These are phyloP conservation scores for Xyrichtys novacula DNA, from an alignment of 2,797 vertebrate species.

Conservation along the genomic window DNA sequence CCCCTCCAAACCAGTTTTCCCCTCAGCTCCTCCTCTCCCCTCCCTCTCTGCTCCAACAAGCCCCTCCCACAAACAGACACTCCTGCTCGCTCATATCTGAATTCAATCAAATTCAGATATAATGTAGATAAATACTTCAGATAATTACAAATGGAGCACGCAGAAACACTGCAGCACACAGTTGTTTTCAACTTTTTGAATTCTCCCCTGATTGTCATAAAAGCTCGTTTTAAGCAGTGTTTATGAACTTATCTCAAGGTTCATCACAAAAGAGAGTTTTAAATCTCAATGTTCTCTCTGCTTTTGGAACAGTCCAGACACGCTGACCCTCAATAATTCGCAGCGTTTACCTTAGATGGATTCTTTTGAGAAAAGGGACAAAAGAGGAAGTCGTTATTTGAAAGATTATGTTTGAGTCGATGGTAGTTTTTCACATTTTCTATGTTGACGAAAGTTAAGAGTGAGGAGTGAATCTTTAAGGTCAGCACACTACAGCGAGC, in stretches of 20 bases:
- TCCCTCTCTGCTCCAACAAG: too few relatives aligned
- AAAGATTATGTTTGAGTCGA: not conserved
- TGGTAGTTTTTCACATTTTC: not conserved
- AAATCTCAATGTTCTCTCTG: not conserved
- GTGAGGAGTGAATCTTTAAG: not conserved
- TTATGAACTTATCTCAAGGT: not conserved
- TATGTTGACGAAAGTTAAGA: not conserved
- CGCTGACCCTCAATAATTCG: not conserved
- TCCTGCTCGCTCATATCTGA: too few relatives aligned
- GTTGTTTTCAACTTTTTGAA: not conserved
- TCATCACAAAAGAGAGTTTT: not conserved
- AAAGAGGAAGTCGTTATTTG: not conserved
- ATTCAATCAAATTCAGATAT: too few relatives aligned
- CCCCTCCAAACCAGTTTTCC: too few relatives aligned
- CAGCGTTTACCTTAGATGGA: not conserved
- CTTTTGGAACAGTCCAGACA: not conserved
- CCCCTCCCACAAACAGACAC: too few relatives aligned
- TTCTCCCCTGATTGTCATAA: too few relatives aligned
- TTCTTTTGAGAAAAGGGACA: not conserved
- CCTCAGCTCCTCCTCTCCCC: too few relatives aligned
- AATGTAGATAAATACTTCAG: too few relatives aligned
- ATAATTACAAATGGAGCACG: too few relatives aligned
- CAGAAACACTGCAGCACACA: too few relatives aligned
- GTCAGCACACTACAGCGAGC: not conserved
- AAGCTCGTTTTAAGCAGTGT: not conserved